These are phyloP conservation scores for Cossypha polioptera DNA, from an alignment of 2,797 vertebrate genomes.

Conservation along the genomic window DNA sequence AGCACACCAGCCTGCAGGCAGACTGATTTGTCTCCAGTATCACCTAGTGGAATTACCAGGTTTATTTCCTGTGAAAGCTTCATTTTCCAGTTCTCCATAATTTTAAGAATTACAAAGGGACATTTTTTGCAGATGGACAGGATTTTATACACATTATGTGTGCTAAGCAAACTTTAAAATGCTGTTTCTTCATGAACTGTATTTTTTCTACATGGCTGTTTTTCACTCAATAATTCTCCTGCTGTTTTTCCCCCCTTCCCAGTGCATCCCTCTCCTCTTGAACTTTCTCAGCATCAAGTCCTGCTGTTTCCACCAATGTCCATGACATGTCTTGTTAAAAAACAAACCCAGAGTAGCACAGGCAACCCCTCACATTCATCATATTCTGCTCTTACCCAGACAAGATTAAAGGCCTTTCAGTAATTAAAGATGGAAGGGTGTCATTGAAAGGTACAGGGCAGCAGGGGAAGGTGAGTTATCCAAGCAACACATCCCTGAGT, in stretches of 20 bases:
- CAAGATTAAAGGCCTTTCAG: constrained; percentile 40
- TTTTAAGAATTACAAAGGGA: background rate
- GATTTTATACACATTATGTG: accelerated
- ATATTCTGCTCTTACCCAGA: background rate
- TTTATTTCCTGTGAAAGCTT: background rate
- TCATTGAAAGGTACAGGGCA: background rate
- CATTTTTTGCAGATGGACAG: background rate
- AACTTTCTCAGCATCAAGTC: background rate
- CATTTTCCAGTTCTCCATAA: background rate
- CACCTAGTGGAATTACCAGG: background rate
- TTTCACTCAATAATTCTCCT: background rate
- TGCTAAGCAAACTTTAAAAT: background rate
- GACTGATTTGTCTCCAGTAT: background rate
- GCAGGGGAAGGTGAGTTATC: constrained; percentile 32
- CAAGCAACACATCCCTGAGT: background rate
- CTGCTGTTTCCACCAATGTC: background rate
- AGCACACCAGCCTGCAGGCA: background rate
- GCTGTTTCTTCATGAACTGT: background rate
- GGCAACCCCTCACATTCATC: constrained; percentile 32
- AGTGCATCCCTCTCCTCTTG: background rate
- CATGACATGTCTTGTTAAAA: background rate
- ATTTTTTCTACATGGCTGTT: background rate
- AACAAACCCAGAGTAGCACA: background rate
- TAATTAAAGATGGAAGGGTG: constrained; percentile 52
- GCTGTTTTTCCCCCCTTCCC: background rate